Conservation (phyloP, 2,797 vertebrate genomes). For the Aulostomus chinensis region DNA sequence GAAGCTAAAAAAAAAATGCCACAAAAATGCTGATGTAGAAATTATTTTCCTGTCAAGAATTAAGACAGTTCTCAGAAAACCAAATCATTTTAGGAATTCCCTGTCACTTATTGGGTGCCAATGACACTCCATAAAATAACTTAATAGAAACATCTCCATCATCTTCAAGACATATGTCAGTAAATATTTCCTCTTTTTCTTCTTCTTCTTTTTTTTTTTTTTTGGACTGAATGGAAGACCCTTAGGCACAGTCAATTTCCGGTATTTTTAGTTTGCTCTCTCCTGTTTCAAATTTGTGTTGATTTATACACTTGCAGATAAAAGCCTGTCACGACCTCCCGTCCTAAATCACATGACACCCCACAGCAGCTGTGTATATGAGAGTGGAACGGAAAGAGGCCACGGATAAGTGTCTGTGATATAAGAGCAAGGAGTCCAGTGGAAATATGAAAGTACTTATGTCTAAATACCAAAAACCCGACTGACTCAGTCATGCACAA, state of each 20-base stretch:
- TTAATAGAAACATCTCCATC: slow-evolving; percentile 25
- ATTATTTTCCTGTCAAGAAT: too few relatives aligned
- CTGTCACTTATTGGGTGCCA: neutral
- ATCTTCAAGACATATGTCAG: neutral
- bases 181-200: slow-evolving; percentile 1
- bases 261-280: slow-evolving; percentile 70
- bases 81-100: neutral
- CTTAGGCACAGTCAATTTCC: slow-evolving; percentile 20
- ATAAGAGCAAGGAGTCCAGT: slow-evolving; percentile 17
- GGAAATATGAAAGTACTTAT: slow-evolving; percentile 45
- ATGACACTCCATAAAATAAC: neutral
- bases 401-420: slow-evolving; percentile 4
- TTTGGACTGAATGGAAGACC: slow-evolving; percentile 11
- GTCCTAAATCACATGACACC: slow-evolving; percentile 72
- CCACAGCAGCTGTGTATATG: slow-evolving; percentile 26
- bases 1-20: too few relatives aligned
- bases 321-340: slow-evolving; percentile 81
- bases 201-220: slow-evolving; percentile 2
- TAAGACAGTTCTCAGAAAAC: too few relatives aligned
- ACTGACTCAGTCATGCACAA: too few relatives aligned
- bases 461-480: too few relatives aligned
- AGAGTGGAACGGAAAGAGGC: neutral
- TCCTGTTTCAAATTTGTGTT: slow-evolving; percentile 74
- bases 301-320: slow-evolving; percentile 84
- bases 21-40: too few relatives aligned